Evolutionary conservation across 2,797 vertebrate species (phyloP).

Genomic region (Cirrhinus molitorella): DNA sequence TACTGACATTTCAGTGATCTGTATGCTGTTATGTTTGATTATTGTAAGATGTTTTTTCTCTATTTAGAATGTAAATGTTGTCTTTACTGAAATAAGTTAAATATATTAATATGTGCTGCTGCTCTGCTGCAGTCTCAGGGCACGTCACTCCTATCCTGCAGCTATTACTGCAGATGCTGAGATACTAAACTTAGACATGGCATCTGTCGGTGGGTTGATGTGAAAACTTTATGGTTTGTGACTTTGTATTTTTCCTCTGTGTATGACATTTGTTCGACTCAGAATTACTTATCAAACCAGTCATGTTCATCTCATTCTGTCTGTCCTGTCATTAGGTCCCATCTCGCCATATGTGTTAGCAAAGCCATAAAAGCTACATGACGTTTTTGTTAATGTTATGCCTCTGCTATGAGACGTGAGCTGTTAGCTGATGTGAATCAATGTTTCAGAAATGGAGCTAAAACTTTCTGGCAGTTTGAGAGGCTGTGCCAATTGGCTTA

Average conservation of each 20-base stretch:
- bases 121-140: conserved; percentile 34
- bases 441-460: conserved; percentile 1
- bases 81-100: not conserved
- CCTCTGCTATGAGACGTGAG: conserved; percentile 38
- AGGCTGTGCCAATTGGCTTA: conserved; percentile 1
- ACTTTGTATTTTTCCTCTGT: not conserved
- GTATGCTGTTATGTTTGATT: not conserved
- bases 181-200: conserved; percentile 34
- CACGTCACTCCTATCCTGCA: conserved; percentile 11
- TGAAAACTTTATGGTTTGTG: conserved; percentile 10
- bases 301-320: conserved; percentile 24
- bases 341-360: conserved; percentile 31
- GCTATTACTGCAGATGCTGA: conserved; percentile 38
- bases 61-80: conserved; percentile 3
- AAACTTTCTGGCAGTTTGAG: conserved; percentile 25
- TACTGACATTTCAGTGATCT: conserved; percentile 1
- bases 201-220: conserved; percentile 28
- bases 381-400: conserved; percentile 51
- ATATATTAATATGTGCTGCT: not conserved
- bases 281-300: conserved; percentile 34
- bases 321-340: conserved; percentile 29
- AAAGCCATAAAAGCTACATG: conserved; percentile 37
- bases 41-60: not conserved
- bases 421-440: conserved; percentile 35
- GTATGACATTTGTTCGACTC: conserved; percentile 22